Percentiles rank a stretch among this genome's conserved stretches.
These are phyloP conservation scores for Macheiramphus alcinus DNA, from an alignment of 2,113 vertebrate species.

Conservation along the genomic window DNA sequence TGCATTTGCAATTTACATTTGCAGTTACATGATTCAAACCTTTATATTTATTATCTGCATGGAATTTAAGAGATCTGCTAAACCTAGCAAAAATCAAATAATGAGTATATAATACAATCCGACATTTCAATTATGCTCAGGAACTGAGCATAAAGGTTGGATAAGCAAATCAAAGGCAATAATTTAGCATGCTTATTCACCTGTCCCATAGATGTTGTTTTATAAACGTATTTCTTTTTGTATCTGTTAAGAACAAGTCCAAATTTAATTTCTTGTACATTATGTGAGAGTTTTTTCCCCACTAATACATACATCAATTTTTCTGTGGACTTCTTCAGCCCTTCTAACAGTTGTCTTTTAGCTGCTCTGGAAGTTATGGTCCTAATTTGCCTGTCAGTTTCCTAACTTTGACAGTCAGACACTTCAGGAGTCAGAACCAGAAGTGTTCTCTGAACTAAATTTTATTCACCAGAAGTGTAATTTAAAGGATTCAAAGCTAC, in stretches of 20 bases:
- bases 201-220: not conserved
- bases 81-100: not conserved
- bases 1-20: too few relatives aligned
- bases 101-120: not conserved
- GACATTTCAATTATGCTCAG: not conserved
- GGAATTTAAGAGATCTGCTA: not conserved
- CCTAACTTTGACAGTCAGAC: not conserved
- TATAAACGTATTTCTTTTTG: not conserved
- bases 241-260: not conserved
- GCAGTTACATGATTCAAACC: not conserved
- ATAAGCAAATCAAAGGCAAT: not conserved
- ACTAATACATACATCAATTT: not conserved
- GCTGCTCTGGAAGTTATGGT: not conserved
- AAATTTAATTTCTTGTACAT: not conserved
- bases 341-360: not conserved
- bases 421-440: not conserved
- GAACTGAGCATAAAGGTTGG: not conserved
- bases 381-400: not conserved
- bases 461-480: not conserved
- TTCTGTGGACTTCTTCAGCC: not conserved
- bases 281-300: not conserved
- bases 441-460: not conserved
- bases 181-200: not conserved
- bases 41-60: not conserved
- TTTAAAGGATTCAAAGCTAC: not conserved